phyloP scores from a whole-genome alignment of 2,888 invertebrate species.

The Dugesia japonica region DNA sequence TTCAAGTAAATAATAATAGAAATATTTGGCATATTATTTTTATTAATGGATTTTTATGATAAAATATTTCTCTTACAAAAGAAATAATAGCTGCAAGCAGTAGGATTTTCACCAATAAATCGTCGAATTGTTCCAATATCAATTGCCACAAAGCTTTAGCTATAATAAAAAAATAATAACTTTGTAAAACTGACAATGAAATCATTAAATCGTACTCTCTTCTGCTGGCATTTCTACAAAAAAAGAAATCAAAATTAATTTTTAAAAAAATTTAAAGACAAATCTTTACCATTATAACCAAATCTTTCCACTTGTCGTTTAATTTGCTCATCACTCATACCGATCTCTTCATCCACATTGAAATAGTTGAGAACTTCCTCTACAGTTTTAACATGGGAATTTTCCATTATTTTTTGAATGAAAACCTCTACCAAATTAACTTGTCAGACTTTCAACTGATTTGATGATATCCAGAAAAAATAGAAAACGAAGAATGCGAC shows the following conservation, averaged over 20 bases:
- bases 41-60: background rate
- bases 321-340: constrained; percentile 23
- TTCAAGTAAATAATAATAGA: too few relatives aligned
- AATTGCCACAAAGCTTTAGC: constrained; percentile 67
- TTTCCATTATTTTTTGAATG: constrained; percentile 21
- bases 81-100: constrained; percentile 99
- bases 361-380: constrained; percentile 17
- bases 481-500: background rate
- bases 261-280: constrained; percentile 20
- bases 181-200: background rate
- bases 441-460: too few relatives aligned
- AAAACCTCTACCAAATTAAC: too few relatives aligned
- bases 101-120: constrained; percentile 99
- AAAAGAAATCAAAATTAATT: background rate
- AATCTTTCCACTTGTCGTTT: constrained; percentile 14
- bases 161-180: background rate
- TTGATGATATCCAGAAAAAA: too few relatives aligned
- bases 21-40: too few relatives aligned
- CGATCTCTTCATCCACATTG: constrained; percentile 24
- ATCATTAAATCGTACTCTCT: background rate
- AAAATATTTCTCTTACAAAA: constrained; percentile 63
- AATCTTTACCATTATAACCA: constrained; percentile 17
- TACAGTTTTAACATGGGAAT: background rate
- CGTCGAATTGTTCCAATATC: constrained; percentile 99
- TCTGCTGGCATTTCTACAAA: background rate